A percentile compares a stretch with the other conserved stretches of the same genome.
Evolutionary conservation across 2,888 invertebrate genomes (phyloP).

Genomic region (Philopedon plagiatum): DNA sequence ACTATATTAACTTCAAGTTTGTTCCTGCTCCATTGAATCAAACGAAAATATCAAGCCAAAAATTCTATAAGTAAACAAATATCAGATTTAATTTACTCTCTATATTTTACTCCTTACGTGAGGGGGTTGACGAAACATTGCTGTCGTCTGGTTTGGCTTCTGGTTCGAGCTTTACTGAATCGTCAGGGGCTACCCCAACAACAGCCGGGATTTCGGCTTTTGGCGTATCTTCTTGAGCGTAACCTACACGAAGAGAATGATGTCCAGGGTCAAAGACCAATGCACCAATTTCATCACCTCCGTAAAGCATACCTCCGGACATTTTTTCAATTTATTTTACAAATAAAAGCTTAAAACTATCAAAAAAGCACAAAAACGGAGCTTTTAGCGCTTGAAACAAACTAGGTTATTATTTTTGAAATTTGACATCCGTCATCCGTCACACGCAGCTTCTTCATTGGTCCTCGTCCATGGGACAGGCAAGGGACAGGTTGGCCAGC

Average conservation of each 20-base stretch:
- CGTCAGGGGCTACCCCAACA: slow-evolving; percentile 86
- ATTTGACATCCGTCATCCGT: not conserved
- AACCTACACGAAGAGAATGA: slow-evolving; percentile 90
- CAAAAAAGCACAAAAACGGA: not conserved
- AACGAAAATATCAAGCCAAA: no score
- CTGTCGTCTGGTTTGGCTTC: slow-evolving; percentile 82
- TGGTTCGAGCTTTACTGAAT: slow-evolving; percentile 78
- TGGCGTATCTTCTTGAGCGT: slow-evolving; percentile 98
- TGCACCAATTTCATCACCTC: slow-evolving; percentile 99
- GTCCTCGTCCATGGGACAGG: no score
- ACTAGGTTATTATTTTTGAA: not conserved
- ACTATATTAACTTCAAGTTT: no score
- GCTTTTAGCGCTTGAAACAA: not conserved
- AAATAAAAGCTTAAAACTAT: not conserved
- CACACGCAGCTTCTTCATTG: no score
- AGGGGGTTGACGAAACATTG: slow-evolving; percentile 60
- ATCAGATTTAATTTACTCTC: no score
- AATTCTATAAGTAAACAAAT: no score
- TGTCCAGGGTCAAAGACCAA: slow-evolving; percentile 97
- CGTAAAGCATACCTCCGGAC: slow-evolving; percentile 85
- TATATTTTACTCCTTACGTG: slow-evolving; percentile 55
- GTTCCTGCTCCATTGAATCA: no score
- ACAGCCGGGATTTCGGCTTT: slow-evolving; percentile 97
- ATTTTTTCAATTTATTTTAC: slow-evolving; percentile 54
- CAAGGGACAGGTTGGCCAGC: no score